phyloP scores from a whole-genome alignment of 2,113 vertebrate genomes.

The Pycnonotus jocosus region DNA sequence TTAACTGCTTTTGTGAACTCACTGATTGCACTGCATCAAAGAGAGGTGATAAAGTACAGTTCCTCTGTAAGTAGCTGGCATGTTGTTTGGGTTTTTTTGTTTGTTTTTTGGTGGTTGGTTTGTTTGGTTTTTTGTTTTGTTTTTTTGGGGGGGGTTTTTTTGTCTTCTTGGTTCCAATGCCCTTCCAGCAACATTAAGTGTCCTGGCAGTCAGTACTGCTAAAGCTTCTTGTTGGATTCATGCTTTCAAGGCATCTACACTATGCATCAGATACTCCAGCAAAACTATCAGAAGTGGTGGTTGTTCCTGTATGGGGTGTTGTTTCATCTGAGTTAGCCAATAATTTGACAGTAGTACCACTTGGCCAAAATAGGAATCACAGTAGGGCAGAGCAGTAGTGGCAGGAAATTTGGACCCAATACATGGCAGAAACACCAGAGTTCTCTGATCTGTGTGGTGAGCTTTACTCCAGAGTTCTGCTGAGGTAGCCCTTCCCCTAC shows the following conservation, averaged over 20 bases:
- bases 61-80: neutral
- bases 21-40: neutral
- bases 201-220: neutral
- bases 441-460: neutral
- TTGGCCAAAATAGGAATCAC: neutral
- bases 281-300: fast-evolving
- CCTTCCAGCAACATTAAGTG: neutral
- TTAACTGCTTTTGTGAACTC: neutral
- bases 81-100: no score
- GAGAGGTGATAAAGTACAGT: neutral
- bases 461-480: neutral
- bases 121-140: neutral
- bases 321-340: neutral
- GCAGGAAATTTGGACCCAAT: neutral
- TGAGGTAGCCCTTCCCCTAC: neutral
- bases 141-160: no score
- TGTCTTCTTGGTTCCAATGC: neutral
- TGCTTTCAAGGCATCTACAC: neutral
- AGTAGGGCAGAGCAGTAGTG: neutral
- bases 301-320: neutral
- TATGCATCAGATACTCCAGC: neutral
- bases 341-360: neutral
- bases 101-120: no score
- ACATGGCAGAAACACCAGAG: neutral
- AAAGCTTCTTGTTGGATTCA: neutral